A percentile compares a stretch with the other conserved stretches of the same genome.
Evolutionary conservation across 2,888 invertebrate genomes (phyloP).

Genomic region (Kuschelorhynchus macadamiae): DNA sequence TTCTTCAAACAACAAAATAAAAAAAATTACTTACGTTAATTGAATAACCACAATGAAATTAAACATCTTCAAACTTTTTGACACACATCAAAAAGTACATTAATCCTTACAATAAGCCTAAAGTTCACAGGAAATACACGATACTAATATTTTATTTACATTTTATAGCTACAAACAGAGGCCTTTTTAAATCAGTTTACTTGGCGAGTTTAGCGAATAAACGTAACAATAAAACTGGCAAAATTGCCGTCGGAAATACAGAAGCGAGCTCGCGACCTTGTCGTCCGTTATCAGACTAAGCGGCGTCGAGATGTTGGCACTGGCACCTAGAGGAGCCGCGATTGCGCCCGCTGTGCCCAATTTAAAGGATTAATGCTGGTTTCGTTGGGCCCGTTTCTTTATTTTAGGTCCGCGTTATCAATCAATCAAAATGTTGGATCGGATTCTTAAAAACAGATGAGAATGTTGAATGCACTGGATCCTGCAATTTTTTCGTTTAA

Average conservation of each 20-base stretch:
- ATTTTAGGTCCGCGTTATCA: too few relatives aligned
- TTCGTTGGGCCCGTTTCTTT: too few relatives aligned
- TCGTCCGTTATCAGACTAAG: constrained; percentile 67
- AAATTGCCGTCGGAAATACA: constrained; percentile 27
- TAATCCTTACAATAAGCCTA: not conserved
- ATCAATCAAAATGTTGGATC: too few relatives aligned
- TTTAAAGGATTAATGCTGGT: constrained; percentile 38
- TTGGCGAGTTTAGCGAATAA: constrained; percentile 26
- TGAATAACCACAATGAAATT: not conserved
- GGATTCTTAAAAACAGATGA: too few relatives aligned
- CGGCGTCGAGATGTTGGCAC: constrained; percentile 64
- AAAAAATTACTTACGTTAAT: constrained; percentile 2
- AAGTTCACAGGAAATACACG: not conserved
- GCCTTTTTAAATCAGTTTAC: not conserved
- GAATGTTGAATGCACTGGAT: too few relatives aligned
- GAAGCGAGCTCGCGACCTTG: constrained; percentile 61
- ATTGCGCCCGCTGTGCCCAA: constrained; percentile 58
- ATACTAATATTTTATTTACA: constrained; percentile 7
- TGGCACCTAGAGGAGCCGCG: constrained; percentile 60
- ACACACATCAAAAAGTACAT: constrained; percentile 15
- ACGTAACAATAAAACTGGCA: constrained; percentile 34
- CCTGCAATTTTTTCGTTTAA: too few relatives aligned
- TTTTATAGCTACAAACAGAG: constrained; percentile 4
- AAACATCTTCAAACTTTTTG: constrained; percentile 8
- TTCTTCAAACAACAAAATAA: too few relatives aligned